These are phyloP conservation scores for Leuciscus waleckii DNA, from an alignment of 2,797 vertebrate species.

Conservation along the genomic window DNA sequence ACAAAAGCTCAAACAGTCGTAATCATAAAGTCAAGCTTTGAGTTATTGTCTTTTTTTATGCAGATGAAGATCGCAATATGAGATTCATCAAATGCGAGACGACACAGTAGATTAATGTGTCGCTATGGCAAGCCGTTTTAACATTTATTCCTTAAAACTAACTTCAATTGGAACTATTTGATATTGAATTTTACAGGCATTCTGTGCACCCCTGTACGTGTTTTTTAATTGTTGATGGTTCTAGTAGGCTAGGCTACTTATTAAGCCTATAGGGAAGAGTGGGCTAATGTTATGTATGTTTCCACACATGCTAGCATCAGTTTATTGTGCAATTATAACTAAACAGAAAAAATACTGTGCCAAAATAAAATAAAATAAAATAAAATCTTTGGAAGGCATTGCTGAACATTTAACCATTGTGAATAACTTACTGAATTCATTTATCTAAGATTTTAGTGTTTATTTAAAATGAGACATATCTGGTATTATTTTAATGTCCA, in stretches of 20 bases:
- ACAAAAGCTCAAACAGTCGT: neutral
- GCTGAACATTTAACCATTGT: neutral
- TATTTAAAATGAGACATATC: neutral
- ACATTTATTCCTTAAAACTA: neutral
- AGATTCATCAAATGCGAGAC: conserved; percentile 3
- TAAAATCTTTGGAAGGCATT: no score
- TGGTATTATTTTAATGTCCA: no score
- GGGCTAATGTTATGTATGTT: no score
- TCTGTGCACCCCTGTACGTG: neutral
- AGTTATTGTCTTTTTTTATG: neutral
- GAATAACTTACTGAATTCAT: neutral
- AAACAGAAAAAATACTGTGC: no score
- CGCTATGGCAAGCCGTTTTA: neutral
- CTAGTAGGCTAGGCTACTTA: no score
- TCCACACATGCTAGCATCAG: no score
- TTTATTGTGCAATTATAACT: no score
- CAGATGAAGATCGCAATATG: neutral
- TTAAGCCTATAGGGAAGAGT: no score
- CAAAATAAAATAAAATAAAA: no score
- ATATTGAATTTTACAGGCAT: neutral
- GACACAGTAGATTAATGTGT: neutral
- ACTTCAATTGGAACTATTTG: neutral
- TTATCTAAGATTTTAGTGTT: neutral
- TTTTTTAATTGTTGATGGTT: neutral
- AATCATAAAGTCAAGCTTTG: neutral